These are phyloP conservation scores for Tachysurus vachellii DNA, from an alignment of 2,113 vertebrate species.

Conservation along the genomic window DNA sequence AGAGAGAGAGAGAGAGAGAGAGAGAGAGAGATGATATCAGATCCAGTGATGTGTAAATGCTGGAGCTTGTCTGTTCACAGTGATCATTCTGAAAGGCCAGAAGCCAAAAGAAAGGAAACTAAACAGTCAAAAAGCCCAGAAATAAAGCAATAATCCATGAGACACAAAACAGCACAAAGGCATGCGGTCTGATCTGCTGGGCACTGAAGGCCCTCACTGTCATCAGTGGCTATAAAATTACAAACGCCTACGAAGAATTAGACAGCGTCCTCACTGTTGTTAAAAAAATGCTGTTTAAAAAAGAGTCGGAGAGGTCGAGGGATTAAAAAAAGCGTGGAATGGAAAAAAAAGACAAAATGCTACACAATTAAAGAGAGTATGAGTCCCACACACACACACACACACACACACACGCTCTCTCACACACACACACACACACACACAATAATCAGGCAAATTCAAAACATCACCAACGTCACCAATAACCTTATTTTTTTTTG, in stretches of 20 bases:
- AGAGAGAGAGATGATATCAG: constrained; percentile 75
- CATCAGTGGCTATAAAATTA: constrained; percentile 91
- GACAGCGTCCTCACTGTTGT: constrained; percentile 82
- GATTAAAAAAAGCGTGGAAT: constrained; percentile 65
- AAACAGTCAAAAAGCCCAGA: constrained; percentile 42
- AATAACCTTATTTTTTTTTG: constrained; percentile 57
- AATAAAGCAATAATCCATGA: constrained; percentile 5
- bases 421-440: constrained; percentile 54
- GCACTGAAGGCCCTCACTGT: constrained; percentile 71
- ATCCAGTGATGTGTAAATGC: constrained; percentile 78
- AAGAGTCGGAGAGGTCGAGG: constrained; percentile 68
- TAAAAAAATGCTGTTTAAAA: constrained; percentile 85
- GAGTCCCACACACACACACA: constrained; percentile 54
- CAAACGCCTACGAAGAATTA: constrained; percentile 93
- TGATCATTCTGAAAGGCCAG: constrained; percentile 95
- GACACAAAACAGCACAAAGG: constrained; percentile 21
- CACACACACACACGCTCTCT: constrained; percentile 20
- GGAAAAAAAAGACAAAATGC: constrained; percentile 63
- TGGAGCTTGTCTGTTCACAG: constrained; percentile 92
- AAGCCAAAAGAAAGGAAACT: constrained; percentile 60
- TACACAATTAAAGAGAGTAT: constrained; percentile 68
- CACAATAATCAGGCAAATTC: constrained; percentile 77
- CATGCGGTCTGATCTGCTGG: constrained; percentile 56
- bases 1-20: constrained; percentile 2
- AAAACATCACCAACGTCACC: constrained; percentile 76